These are phyloP conservation scores for Gallinago undulata DNA, from an alignment of 2,113 vertebrate species.

Conservation along the genomic window DNA sequence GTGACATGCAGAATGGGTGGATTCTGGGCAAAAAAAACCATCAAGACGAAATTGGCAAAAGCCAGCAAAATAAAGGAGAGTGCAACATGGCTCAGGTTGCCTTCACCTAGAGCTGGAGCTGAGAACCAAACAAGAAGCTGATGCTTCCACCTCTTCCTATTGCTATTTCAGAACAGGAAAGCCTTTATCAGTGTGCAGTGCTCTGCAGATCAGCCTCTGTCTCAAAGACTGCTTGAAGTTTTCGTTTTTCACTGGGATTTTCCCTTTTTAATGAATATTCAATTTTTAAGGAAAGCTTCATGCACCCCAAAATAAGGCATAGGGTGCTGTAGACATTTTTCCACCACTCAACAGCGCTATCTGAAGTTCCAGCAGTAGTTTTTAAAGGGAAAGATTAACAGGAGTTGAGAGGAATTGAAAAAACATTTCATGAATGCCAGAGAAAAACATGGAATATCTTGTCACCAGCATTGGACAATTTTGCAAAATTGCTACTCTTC, in stretches of 20 bases:
- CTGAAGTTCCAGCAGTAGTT: not conserved
- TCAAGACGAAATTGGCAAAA: not conserved
- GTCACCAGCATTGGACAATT: not conserved
- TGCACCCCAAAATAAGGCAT: not conserved
- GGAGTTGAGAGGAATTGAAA: not conserved
- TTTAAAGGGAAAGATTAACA: not conserved
- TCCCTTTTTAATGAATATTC: not conserved
- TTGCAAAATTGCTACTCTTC: not conserved
- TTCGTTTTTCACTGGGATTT: not conserved
- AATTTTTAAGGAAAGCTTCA: not conserved
- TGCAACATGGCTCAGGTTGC: not conserved
- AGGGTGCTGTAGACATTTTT: not conserved
- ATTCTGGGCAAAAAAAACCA: not conserved
- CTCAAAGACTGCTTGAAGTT: not conserved
- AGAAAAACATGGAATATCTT: not conserved
- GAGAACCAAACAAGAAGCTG: conserved; percentile 2
- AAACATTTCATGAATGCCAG: not conserved
- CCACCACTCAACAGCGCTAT: not conserved
- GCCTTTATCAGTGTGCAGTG: not conserved
- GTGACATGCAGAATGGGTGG: not conserved
- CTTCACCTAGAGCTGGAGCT: not conserved
- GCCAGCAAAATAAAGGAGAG: not conserved
- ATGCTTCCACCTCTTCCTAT: conserved; percentile 47
- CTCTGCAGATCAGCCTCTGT: not conserved
- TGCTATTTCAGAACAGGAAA: conserved; percentile 46